phyloP scores from a whole-genome alignment of 2,888 invertebrate genomes.

The Tipula confusa region DNA sequence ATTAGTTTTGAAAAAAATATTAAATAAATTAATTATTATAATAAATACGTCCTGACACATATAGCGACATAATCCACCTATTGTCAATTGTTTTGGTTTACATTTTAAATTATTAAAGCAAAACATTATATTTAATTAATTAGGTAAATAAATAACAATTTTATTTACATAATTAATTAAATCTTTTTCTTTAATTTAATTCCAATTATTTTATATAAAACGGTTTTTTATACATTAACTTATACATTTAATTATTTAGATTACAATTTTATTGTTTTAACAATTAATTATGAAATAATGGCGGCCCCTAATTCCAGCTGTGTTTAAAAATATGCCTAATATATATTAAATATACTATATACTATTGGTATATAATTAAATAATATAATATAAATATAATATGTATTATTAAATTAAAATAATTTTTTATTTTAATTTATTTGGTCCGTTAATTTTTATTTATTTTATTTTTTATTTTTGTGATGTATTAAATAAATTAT shows the following conservation, averaged over 20 bases:
- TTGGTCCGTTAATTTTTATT: background rate
- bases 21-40: background rate
- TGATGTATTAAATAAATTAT: background rate
- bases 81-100: background rate
- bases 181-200: background rate
- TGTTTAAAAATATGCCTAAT: background rate
- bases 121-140: background rate
- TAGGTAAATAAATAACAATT: background rate
- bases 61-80: background rate
- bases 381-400: background rate
- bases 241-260: background rate
- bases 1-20: no score
- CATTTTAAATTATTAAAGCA: background rate
- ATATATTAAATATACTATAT: background rate
- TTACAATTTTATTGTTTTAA: background rate
- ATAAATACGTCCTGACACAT: background rate
- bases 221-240: background rate
- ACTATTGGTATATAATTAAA: background rate
- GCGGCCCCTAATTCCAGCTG: conserved; percentile 7
- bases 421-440: background rate
- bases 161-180: background rate
- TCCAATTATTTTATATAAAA: background rate
- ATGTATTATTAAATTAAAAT: background rate
- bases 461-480: no score
- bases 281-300: background rate